Conservation (phyloP, 2,797 vertebrate species). For the Cetoscarus ocellatus region DNA sequence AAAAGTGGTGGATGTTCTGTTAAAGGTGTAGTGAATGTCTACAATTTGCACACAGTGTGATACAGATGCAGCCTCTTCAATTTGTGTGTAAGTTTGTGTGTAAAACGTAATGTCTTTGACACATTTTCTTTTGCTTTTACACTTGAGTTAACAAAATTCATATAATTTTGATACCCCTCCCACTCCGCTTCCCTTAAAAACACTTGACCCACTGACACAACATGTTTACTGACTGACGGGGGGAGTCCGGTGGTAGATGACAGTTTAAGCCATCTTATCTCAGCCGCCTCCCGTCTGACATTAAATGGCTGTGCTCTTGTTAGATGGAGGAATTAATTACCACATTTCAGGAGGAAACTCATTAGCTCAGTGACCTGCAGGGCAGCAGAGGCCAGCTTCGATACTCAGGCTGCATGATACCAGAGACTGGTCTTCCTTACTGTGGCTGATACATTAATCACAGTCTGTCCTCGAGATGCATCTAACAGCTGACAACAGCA, state of each 20-base stretch:
- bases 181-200: too few relatives aligned
- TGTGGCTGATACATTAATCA: slow-evolving; percentile 61
- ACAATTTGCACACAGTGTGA: too few relatives aligned
- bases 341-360: slow-evolving; percentile 64
- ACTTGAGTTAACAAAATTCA: too few relatives aligned
- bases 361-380: slow-evolving; percentile 67
- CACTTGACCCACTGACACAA: not conserved
- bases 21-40: too few relatives aligned
- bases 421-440: slow-evolving; percentile 24
- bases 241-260: slow-evolving; percentile 34
- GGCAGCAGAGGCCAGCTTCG: slow-evolving; percentile 50
- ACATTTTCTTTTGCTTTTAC: too few relatives aligned
- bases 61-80: too few relatives aligned
- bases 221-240: slow-evolving; percentile 9
- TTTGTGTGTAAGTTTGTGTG: too few relatives aligned
- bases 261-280: slow-evolving; percentile 59
- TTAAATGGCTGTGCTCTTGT: slow-evolving; percentile 42
- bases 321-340: slow-evolving; percentile 62
- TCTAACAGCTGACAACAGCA: slow-evolving; percentile 38
- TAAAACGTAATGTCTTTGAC: too few relatives aligned
- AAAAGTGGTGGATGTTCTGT: too few relatives aligned
- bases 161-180: too few relatives aligned
- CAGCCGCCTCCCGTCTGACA: slow-evolving; percentile 48
- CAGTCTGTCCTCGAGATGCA: slow-evolving; percentile 29
- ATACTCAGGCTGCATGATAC: slow-evolving; percentile 50